Evolutionary conservation across 2,797 vertebrate species (phyloP).

Genomic region (Helicolenus hilgendorfi): DNA sequence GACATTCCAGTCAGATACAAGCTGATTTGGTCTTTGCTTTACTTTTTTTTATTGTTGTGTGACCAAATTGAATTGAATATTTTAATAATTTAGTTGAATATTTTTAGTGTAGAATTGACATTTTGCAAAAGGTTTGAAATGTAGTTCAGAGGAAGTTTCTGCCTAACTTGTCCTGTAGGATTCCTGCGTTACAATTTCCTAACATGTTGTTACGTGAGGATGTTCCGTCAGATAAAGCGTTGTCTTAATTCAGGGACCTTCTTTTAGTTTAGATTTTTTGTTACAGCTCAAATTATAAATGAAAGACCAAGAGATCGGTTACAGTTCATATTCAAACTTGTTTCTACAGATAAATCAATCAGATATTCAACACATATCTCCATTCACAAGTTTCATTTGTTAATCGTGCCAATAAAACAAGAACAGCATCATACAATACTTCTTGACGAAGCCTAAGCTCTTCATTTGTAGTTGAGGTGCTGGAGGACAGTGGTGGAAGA

Average conservation of each 20-base stretch:
- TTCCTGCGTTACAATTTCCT: slow-evolving; percentile 25
- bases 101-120: background rate
- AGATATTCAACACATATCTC: background rate
- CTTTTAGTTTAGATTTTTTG: slow-evolving; percentile 1
- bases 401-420: slow-evolving; percentile 21
- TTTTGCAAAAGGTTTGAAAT: slow-evolving; percentile 27
- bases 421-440: background rate
- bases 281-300: background rate
- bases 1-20: slow-evolving; percentile 63
- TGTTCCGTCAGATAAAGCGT: background rate
- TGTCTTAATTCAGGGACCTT: slow-evolving; percentile 67
- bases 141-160: slow-evolving; percentile 26
- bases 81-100: slow-evolving; percentile 4
- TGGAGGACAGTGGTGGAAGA: background rate
- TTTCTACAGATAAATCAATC: slow-evolving; percentile 3
- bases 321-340: background rate
- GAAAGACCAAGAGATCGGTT: background rate
- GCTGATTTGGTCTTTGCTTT: slow-evolving; percentile 49
- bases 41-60: slow-evolving; percentile 45
- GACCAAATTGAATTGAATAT: slow-evolving; percentile 28
- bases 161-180: background rate
- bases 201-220: background rate
- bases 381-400: background rate
- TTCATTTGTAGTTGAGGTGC: background rate
- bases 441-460: background rate